Conservation (phyloP, 2,797 vertebrate species). For the Anableps anableps region DNA sequence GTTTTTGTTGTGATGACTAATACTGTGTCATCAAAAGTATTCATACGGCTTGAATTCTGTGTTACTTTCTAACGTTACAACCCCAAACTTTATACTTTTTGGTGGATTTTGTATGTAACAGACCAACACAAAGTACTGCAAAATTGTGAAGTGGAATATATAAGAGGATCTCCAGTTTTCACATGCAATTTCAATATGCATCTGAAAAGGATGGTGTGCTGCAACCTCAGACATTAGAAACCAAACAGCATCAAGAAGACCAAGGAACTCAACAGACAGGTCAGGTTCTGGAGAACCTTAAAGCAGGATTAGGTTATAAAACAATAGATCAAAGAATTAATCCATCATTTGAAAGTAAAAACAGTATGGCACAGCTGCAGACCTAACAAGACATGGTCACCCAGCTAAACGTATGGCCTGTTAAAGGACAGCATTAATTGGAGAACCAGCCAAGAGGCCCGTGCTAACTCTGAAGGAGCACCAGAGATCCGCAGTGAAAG, state of each 20-base stretch:
- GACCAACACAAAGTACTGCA: not conserved
- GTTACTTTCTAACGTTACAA: not conserved
- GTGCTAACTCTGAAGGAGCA: not conserved
- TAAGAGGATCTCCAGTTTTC: not conserved
- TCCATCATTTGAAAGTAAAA: not conserved
- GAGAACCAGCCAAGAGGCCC: not conserved
- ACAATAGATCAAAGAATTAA: not conserved
- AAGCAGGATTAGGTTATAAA: not conserved
- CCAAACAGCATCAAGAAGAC: not conserved
- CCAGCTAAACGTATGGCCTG: not conserved
- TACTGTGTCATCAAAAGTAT: constrained; percentile 31
- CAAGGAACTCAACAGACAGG: not conserved
- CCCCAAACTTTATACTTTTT: not conserved
- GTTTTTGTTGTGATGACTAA: constrained; percentile 55
- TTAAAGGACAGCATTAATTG: not conserved
- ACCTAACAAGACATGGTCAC: not conserved
- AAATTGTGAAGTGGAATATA: not conserved
- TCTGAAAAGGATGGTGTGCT: not conserved
- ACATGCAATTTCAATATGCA: not conserved
- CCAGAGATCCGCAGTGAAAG: not conserved
- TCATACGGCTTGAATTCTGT: not conserved
- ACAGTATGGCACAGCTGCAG: not conserved
- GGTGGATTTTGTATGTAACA: not conserved
- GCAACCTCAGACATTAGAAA: not conserved
- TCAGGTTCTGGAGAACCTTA: not conserved